These are phyloP conservation scores for Caenorhabditis afra DNA, from an alignment of 2,888 invertebrate genomes.

Conservation along the genomic window DNA sequence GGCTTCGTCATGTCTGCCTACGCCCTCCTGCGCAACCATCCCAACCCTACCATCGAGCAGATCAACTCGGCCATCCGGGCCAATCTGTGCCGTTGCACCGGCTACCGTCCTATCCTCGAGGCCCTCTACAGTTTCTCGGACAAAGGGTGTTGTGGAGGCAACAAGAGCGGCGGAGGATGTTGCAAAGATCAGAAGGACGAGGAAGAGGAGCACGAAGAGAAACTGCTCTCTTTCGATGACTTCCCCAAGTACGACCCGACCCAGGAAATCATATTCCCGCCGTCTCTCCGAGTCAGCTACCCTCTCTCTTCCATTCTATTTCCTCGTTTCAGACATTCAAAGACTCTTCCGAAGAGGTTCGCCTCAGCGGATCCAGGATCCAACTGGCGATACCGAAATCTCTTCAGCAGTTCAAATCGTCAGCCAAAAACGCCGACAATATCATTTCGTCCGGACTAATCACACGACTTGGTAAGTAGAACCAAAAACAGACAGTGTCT, in stretches of 20 bases:
- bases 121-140: constrained; percentile 84
- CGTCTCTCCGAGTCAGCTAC: constrained; percentile 84
- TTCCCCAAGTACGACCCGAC: constrained; percentile 85
- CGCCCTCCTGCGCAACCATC: constrained; percentile 84
- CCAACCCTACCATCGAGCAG: constrained; percentile 83
- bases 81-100: constrained; percentile 92
- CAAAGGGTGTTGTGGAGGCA: constrained; percentile 60
- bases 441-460: constrained; percentile 65
- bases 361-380: constrained; percentile 16
- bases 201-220: constrained; percentile 35
- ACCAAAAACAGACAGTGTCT: too few species aligned
- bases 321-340: background rate
- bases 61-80: constrained; percentile 81
- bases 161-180: constrained; percentile 50
- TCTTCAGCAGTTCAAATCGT: constrained; percentile 32
- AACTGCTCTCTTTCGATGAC: constrained; percentile 72
- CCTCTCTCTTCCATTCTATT: background rate
- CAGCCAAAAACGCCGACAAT: constrained; percentile 10
- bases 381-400: constrained; percentile 38
- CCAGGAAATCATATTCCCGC: constrained; percentile 93
- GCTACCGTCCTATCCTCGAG: constrained; percentile 93
- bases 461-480: constrained; percentile 54
- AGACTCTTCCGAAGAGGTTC: constrained; percentile 73
- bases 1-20: constrained; percentile 83
- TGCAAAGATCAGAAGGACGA: constrained; percentile 48